Percentiles rank a stretch among this genome's conserved stretches.
phyloP scores from a whole-genome alignment of 2,888 invertebrate species.

The Limnephilus rhombicus region DNA sequence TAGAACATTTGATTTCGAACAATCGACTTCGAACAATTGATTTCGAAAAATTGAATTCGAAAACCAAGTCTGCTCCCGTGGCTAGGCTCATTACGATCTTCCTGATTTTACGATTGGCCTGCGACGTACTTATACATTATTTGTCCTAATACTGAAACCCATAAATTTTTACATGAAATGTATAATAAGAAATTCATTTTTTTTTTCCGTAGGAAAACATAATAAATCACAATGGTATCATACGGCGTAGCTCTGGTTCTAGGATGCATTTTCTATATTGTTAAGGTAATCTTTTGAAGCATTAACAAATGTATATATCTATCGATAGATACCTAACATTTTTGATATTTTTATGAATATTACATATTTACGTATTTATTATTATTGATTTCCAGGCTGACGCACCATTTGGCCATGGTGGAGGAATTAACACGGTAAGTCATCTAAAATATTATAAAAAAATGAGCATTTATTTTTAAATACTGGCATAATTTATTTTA shows the following conservation, averaged over 20 bases:
- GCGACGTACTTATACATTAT: no score
- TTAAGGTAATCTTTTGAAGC: background rate
- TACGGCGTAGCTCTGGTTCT: background rate
- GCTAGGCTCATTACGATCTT: no score
- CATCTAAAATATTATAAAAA: background rate
- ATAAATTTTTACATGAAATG: no score
- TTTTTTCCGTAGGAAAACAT: background rate
- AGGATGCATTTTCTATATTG: background rate
- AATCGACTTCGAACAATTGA: no score
- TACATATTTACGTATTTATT: background rate
- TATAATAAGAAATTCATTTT: no score
- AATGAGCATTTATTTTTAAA: no score
- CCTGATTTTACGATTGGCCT: no score
- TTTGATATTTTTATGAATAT: background rate
- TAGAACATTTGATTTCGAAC: no score
- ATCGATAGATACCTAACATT: background rate
- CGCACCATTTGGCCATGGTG: background rate
- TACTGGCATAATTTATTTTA: no score
- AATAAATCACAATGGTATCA: background rate
- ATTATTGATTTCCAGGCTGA: background rate
- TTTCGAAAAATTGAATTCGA: no score
- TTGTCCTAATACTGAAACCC: no score
- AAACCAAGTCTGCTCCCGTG: no score
- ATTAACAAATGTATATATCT: background rate
- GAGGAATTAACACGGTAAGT: background rate